Conservation (phyloP, 2,797 vertebrate species). For the Chromobotia macracanthus region DNA sequence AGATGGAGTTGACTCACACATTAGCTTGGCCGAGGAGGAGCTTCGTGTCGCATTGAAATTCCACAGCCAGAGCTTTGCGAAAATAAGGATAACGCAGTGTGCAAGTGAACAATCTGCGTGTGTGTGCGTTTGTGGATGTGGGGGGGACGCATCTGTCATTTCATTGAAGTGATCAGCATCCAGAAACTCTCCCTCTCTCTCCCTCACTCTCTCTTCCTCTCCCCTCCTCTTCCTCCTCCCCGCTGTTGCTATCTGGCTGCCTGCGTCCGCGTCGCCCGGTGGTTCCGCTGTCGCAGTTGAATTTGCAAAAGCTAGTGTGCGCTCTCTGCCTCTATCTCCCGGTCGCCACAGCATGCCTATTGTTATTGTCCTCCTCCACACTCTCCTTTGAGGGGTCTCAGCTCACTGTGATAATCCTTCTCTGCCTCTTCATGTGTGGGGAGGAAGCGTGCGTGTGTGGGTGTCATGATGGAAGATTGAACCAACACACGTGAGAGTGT, state of each 20-base stretch:
- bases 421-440: constrained; percentile 40
- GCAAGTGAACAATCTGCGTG: constrained; percentile 28
- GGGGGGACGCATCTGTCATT: constrained; percentile 53
- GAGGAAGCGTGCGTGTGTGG: constrained; percentile 47
- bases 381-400: constrained; percentile 35
- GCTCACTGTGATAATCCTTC: constrained; percentile 40
- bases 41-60: constrained; percentile 49
- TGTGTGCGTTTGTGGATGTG: constrained; percentile 36
- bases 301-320: constrained; percentile 27
- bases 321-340: constrained; percentile 11
- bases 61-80: constrained; percentile 25
- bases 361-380: constrained; percentile 47
- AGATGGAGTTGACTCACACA: constrained; percentile 47
- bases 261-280: constrained; percentile 36
- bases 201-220: constrained; percentile 17
- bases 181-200: constrained; percentile 12
- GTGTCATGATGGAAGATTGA: constrained; percentile 38
- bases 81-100: constrained; percentile 47
- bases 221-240: constrained; percentile 38
- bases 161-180: constrained; percentile 54
- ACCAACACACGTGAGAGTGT: constrained; percentile 48
- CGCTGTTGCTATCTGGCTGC: constrained; percentile 50
- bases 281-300: constrained; percentile 42
- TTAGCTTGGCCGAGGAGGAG: constrained; percentile 41
- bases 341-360: constrained; percentile 23